These are phyloP conservation scores for Thermophis baileyi DNA, from an alignment of 2,113 vertebrate genomes.

Conservation along the genomic window DNA sequence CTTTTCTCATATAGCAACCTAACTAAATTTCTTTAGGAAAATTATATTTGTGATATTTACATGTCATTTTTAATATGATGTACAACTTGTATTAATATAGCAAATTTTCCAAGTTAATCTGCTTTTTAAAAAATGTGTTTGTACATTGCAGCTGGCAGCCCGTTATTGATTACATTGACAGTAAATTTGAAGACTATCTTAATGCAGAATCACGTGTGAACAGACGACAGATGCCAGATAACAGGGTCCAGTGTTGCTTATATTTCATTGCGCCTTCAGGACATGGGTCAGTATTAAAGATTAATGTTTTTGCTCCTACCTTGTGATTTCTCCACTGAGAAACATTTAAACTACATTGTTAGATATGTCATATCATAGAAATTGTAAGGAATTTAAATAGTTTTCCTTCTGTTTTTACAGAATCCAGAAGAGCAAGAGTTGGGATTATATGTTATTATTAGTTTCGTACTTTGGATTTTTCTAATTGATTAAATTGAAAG, in stretches of 20 bases:
- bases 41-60: neutral
- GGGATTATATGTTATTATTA: neutral
- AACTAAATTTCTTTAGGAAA: neutral
- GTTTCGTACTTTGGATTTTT: neutral
- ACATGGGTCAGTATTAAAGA: conserved; percentile 84
- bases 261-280: conserved; percentile 98
- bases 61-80: neutral
- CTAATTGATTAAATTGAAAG: neutral
- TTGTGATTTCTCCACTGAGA: neutral
- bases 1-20: neutral
- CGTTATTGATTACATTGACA: conserved; percentile 98
- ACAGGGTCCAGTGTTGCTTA: conserved; percentile 94
- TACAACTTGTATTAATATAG: neutral
- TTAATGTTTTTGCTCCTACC: neutral
- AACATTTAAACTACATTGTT: neutral
- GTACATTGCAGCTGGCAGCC: conserved; percentile 88
- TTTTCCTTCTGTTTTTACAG: neutral
- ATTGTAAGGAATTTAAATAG: neutral
- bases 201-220: conserved; percentile 97
- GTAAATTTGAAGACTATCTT: conserved; percentile 98
- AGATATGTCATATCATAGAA: neutral
- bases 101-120: neutral
- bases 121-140: conserved; percentile 11
- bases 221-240: conserved; percentile 96
- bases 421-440: conserved; percentile 6